Base-by-base conservation (phyloP, 2,888 invertebrate species). In the Andricus quercusramuli region DNA sequence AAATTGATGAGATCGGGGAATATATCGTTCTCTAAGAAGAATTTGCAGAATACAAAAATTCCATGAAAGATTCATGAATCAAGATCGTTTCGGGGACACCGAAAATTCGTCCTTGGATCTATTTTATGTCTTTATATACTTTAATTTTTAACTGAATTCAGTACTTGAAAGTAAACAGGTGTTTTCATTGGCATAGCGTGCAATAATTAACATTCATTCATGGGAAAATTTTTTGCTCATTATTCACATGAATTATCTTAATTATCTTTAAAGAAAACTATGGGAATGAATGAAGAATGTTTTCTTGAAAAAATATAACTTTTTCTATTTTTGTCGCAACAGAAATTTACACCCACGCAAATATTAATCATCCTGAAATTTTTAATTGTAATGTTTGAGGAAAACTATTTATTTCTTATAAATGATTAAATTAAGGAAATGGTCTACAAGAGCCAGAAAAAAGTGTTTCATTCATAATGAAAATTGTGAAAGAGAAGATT, bases 151-250 rank as follows among this genome's bases (percentile, higher is more conserved):
- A 29, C 9, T 25, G 29, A 44, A 22, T 15, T 17, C 9, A 22
- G 25, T 41, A 17, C 51, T 70, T 15, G 47, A 47, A 44, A 44
- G 68, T 9, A 25, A 22, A 25, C 47, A 17, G 17, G 47, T 47
- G 17, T 70, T 47, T 70, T 47, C 29, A 47, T 47, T 29, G 1
- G n/a, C 22, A 44, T 6, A n/a, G 32, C 37, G 17, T n/a, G 6
- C 66, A 41, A 66, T n/a, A 41, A 65, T 32, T 65, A 65, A 65
- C n/a, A 56, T 56, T 56, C 51, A 56, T 56, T 6, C 51, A 8
- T 0, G n/a, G n/a, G 51, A n/a, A n/a, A 9, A n/a, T n/a, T n/a
- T n/a, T n/a, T 1, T 20, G 1, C n/a, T n/a, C 8, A n/a, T n/a
- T 56, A 56, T 56, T 56, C 3, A 56, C n/a, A 56, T 56, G n/a